Base-by-base conservation (phyloP, 2,888 invertebrate species). In the Fragum fragum region DNA sequence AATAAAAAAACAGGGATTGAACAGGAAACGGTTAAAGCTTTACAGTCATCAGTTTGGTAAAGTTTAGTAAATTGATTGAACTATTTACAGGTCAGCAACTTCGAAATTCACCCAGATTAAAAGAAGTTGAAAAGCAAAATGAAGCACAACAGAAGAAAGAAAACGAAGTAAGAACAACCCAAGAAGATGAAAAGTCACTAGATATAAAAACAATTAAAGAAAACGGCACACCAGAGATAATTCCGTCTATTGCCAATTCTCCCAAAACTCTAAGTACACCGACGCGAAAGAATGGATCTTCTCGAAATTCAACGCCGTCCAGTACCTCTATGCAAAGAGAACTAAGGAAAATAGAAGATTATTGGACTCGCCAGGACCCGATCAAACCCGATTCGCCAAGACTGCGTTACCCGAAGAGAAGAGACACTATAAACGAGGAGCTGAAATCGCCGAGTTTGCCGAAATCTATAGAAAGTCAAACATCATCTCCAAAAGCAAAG, bases 321-420 rank as follows among this genome's bases (percentile, higher is more conserved):
- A 59, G 61, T 61, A 66, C 32, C 23, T 66, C 66, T 11, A 29
- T 73, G 0, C 57, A 72, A 29, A 61, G 86, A 32, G 88, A 87
- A 66, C 73, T 87, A 1, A 80, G 73, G 55, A 88, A 86, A 74
- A 55, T 86, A 0, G 79, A 80, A 61, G 86, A 88, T 63, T 85
- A 77, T 55, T 87, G 86, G 85, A 83, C 77, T 7, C 74, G 71
- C 59, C 72, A 85, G 26, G 76, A 80, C 53, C 80, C 80, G 3
- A 70, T 83, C 16, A 6, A 36, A 36, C 75, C 80, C 14, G 47
- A 80, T n/a, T 85, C 85, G 18, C 85, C 85, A 29, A 72, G 85
- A 57, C 72, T 85, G 6, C 28, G 83, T 53, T 32, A 23, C 21
- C 66, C 32, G 1, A 66, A 39, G 18, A 66, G 42, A 42, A 66